Evolutionary conservation across 1,140 invertebrate species (phyloP).

Genomic region (Drosophila miranda): DNA sequence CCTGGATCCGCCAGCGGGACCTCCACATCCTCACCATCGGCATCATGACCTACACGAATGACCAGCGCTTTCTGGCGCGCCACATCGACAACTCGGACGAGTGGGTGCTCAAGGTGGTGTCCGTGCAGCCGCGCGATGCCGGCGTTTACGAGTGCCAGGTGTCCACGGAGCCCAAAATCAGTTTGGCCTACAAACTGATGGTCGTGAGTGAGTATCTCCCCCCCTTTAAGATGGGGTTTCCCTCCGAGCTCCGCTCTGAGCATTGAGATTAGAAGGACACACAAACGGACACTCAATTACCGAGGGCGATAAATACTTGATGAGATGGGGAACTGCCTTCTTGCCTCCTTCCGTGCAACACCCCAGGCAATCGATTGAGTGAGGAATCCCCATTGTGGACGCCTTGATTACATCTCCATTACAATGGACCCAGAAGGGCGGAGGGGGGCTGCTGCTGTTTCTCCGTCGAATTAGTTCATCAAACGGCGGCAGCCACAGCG

Average conservation of each 20-base stretch:
- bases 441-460: constrained; percentile 8
- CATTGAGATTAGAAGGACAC: no score
- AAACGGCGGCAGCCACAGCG: constrained; percentile 13
- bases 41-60: constrained; percentile 89
- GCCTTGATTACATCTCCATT: constrained; percentile 41
- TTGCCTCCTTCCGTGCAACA: no score
- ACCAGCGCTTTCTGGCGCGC: constrained; percentile 88
- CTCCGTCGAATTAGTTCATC: constrained; percentile 51
- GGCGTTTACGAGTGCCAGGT: constrained; percentile 93
- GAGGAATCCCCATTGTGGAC: constrained; percentile 7
- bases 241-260: no score
- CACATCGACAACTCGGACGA: constrained; percentile 93
- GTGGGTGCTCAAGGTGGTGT: constrained; percentile 92
- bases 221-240: no score
- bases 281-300: no score
- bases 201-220: constrained; percentile 89
- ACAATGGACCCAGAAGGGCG: constrained; percentile 12
- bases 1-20: constrained; percentile 89
- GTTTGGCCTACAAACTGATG: constrained; percentile 89
- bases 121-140: constrained; percentile 89
- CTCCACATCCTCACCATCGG: constrained; percentile 90
- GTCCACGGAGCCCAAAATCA: constrained; percentile 93
- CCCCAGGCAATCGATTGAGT: constrained; percentile 22
- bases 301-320: no score
- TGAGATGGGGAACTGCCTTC: no score